Conservation (phyloP, 1,140 invertebrate genomes). For the Drosophila obscura region DNA sequence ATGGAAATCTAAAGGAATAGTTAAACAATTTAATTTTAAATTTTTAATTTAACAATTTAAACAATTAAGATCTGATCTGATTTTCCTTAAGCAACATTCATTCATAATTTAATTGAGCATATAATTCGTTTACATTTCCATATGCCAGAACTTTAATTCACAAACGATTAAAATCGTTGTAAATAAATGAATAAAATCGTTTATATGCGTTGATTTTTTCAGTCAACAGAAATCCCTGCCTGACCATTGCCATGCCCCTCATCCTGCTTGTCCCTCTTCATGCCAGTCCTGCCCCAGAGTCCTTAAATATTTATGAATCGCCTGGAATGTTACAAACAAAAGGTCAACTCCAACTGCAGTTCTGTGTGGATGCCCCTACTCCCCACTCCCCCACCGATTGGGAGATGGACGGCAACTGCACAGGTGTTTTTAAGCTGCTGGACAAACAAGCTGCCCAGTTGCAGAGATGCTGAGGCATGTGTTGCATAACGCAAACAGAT, state of each 20-base stretch:
- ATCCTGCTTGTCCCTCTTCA: constrained; percentile 12
- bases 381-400: no score
- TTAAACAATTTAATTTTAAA: no score
- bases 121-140: background rate
- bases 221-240: constrained; percentile 30
- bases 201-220: constrained; percentile 76
- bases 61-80: background rate
- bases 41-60: no score
- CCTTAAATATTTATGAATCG: constrained; percentile 67
- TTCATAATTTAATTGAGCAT: background rate
- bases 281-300: constrained; percentile 3
- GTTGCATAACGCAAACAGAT: constrained; percentile 23
- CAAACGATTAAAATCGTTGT: constrained; percentile 50
- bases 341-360: constrained; percentile 42
- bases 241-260: constrained; percentile 31
- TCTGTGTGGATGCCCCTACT: no score
- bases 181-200: constrained; percentile 76
- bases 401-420: no score
- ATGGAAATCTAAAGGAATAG: no score
- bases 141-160: constrained; percentile 1
- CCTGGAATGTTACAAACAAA: constrained; percentile 49
- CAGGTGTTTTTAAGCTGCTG: constrained; percentile 19
- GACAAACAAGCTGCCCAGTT: constrained; percentile 24
- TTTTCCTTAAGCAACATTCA: background rate
- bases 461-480: constrained; percentile 8